Base-by-base conservation (phyloP, 2,113 vertebrate genomes). In the Gymnarchus niloticus region DNA sequence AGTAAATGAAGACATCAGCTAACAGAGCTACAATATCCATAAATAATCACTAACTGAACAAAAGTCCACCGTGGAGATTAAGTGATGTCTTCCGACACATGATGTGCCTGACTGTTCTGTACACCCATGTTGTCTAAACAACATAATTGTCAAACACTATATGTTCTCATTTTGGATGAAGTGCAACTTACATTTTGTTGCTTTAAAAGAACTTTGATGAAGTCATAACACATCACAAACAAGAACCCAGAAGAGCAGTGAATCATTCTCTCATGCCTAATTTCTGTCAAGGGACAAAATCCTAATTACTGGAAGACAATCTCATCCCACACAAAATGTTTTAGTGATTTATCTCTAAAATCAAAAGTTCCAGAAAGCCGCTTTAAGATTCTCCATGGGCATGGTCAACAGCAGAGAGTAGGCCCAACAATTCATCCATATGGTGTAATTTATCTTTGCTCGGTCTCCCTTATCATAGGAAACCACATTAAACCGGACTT, bases 151-250 rank as follows among this genome's bases (percentile, higher is more conserved):
- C 41, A 37, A 78, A 78, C 44, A 37, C 21, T 46, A 19, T 19
- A 46, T 9, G 76, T 46, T 78, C 44, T 78, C 44, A 23, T 21
- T 78, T 77, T 7, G 41, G 19, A 23, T 17, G 33, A 41, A 9
- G 76, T 46, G 44, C 28, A 48, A 14, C 41, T 78, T 78, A 7
- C 57, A 61, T 21, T 21, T 61, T 65, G 59, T 78, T 21, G 14
- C 37, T 41, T 78, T 41, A 46, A 10, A 78, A 19, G 2, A 78
- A n/a, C 17, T 78, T 78, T 23, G 76, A 46, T 77, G 17, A 44
- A 77, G 19, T 78, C 76, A 78, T 21, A 78, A 19, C 76, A 78
- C 76, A 78, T 77, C 73, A 77, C 8, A 77, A 44, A 44, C 33
- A 7, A 78, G 41, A 7, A 7, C 37, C 73, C 76, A 78, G 17